Evolutionary conservation across 2,888 invertebrate species (phyloP).

Genomic region (Muschampia plurimacula): DNA sequence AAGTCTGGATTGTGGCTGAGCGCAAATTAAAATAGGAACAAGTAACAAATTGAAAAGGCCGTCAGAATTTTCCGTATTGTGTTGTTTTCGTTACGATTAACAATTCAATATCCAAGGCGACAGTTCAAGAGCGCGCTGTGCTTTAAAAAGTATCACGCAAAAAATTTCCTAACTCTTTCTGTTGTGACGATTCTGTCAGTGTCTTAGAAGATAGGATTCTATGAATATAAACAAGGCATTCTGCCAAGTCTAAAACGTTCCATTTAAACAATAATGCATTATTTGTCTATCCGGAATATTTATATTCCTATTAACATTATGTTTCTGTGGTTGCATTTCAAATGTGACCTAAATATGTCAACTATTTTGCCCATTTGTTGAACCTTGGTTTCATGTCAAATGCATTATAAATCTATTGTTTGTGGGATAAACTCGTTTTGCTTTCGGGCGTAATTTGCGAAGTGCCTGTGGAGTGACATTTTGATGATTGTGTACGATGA

Average conservation of each 20-base stretch:
- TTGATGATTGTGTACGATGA: not conserved
- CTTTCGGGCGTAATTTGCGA: constrained; percentile 15
- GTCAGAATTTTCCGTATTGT: not conserved
- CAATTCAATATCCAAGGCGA: constrained; percentile 21
- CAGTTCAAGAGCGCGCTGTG: constrained; percentile 34
- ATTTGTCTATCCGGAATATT: constrained; percentile 34
- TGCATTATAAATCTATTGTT: constrained; percentile 17
- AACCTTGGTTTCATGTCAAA: constrained; percentile 26
- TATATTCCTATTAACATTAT: constrained; percentile 31
- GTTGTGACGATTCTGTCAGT: constrained; percentile 42
- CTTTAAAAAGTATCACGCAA: constrained; percentile 30
- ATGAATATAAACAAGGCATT: constrained; percentile 50
- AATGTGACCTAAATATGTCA: constrained; percentile 25
- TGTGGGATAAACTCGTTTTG: constrained; percentile 14
- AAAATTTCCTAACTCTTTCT: constrained; percentile 21
- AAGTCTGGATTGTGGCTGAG: not conserved
- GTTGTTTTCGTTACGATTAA: constrained; percentile 27
- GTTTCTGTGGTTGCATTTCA: constrained; percentile 15
- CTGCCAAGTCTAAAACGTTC: constrained; percentile 54
- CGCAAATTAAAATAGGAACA: constrained; percentile 8
- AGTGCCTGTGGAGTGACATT: constrained; percentile 10
- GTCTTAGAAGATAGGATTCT: constrained; percentile 48
- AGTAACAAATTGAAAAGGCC: constrained; percentile 3
- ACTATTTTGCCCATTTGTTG: constrained; percentile 14
- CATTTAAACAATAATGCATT: constrained; percentile 50